Percentiles rank a stretch among this genome's conserved stretches.
phyloP scores from a whole-genome alignment of 2,113 vertebrate genomes.

The Larimichthys crocea region DNA sequence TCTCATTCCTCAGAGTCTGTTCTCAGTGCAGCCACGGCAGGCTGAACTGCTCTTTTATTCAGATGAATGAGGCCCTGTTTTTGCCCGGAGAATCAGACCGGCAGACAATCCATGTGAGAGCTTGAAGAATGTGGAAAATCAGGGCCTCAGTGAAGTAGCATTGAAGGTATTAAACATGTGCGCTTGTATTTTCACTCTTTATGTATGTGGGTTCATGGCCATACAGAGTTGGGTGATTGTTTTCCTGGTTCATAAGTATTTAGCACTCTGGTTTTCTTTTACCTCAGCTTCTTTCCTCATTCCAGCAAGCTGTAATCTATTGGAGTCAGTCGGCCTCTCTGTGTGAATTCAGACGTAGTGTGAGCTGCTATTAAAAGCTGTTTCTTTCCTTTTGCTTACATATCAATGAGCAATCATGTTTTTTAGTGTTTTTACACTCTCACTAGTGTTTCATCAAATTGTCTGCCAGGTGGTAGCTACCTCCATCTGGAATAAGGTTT shows the following conservation, averaged over 20 bases:
- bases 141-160: constrained; percentile 53
- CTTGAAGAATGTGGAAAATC: constrained; percentile 71
- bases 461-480: constrained; percentile 73
- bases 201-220: constrained; percentile 16
- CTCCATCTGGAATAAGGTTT: constrained; percentile 75
- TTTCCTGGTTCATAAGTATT: constrained; percentile 10
- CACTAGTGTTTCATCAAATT: constrained; percentile 60
- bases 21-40: constrained; percentile 51
- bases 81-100: constrained; percentile 69
- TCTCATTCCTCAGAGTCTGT: constrained; percentile 70
- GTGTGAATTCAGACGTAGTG: neutral
- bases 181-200: constrained; percentile 37
- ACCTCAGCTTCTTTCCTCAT: neutral
- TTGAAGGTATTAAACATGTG: constrained; percentile 60
- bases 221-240: neutral
- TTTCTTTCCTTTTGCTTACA: neutral
- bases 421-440: constrained; percentile 24
- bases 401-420: constrained; percentile 33
- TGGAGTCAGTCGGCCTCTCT: constrained; percentile 16
- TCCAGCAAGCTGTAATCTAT: constrained; percentile 25
- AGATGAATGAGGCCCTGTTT: constrained; percentile 79
- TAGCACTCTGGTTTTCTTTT: constrained; percentile 9
- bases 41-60: constrained; percentile 77
- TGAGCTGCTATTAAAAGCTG: constrained; percentile 27
- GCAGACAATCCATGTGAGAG: constrained; percentile 69